phyloP scores from a whole-genome alignment of 2,797 vertebrate species.

The Nannoperca australis region DNA sequence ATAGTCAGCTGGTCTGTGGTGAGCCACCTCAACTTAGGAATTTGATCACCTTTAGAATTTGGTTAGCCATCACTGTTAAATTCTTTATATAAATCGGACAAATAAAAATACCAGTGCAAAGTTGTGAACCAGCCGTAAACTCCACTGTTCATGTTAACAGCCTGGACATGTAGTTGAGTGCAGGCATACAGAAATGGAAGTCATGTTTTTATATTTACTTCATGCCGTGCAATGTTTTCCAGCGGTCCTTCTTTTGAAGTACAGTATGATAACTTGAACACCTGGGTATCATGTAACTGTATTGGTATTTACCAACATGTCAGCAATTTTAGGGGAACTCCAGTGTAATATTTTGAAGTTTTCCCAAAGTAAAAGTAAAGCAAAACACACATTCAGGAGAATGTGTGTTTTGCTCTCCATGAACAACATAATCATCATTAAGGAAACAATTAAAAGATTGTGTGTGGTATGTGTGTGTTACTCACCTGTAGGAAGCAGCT shows the following conservation, averaged over 20 bases:
- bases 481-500: constrained; percentile 92
- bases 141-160: background rate
- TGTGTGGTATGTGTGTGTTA: constrained; percentile 21
- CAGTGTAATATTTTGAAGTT: background rate
- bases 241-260: background rate
- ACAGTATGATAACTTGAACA: background rate
- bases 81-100: background rate
- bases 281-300: too few relatives aligned
- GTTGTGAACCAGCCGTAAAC: background rate
- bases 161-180: background rate
- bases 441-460: background rate
- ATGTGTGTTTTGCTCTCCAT: background rate
- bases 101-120: background rate
- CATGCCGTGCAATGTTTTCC: background rate
- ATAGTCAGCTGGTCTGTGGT: background rate
- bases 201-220: background rate
- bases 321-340: background rate
- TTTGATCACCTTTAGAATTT: background rate
- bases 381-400: too few relatives aligned
- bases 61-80: too few relatives aligned
- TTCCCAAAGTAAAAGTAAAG: too few relatives aligned
- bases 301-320: background rate
- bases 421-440: background rate
- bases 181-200: background rate
- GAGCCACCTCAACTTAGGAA: background rate